Evolutionary conservation across 2,888 invertebrate species (phyloP).

Genomic region (Cheilosia urbana): DNA sequence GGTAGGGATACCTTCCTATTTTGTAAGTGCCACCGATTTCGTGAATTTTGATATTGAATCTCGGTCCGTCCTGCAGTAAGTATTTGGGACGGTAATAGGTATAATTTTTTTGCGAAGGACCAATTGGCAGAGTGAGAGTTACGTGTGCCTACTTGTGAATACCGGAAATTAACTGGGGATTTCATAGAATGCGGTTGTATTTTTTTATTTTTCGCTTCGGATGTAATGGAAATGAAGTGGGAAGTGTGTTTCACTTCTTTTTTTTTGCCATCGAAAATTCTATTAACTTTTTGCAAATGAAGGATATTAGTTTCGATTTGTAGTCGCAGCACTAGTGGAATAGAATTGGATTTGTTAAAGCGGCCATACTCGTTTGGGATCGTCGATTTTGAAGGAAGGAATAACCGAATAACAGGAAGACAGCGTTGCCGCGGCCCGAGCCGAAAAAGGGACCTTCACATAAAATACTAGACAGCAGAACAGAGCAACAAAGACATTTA

Average conservation of each 20-base stretch:
- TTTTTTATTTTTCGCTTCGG: constrained; percentile 1
- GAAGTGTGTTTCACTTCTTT: neutral
- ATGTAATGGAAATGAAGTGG: constrained; percentile 36
- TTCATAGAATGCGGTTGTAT: neutral
- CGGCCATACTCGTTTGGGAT: too few species aligned
- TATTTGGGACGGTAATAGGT: constrained; percentile 14
- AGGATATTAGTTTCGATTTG: too few species aligned
- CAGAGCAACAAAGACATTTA: too few species aligned
- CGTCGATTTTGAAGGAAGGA: too few species aligned
- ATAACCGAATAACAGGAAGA: too few species aligned
- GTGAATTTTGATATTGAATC: constrained; percentile 46
- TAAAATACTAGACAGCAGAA: too few species aligned
- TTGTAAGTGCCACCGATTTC: neutral
- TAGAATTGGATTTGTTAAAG: too few species aligned
- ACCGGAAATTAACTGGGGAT: constrained; percentile 48
- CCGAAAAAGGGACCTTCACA: too few species aligned
- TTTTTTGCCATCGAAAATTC: neutral
- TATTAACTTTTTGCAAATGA: neutral
- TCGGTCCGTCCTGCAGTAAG: constrained; percentile 21
- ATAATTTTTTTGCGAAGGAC: constrained; percentile 9
- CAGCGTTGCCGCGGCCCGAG: too few species aligned
- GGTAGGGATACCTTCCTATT: neutral
- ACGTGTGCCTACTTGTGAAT: neutral
- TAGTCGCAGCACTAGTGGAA: too few species aligned
- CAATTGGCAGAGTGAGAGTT: constrained; percentile 3